A percentile compares a stretch with the other conserved stretches of the same genome.
These are phyloP conservation scores for Dermolepida albohirtum DNA, from an alignment of 2,888 invertebrate genomes.

Conservation along the genomic window DNA sequence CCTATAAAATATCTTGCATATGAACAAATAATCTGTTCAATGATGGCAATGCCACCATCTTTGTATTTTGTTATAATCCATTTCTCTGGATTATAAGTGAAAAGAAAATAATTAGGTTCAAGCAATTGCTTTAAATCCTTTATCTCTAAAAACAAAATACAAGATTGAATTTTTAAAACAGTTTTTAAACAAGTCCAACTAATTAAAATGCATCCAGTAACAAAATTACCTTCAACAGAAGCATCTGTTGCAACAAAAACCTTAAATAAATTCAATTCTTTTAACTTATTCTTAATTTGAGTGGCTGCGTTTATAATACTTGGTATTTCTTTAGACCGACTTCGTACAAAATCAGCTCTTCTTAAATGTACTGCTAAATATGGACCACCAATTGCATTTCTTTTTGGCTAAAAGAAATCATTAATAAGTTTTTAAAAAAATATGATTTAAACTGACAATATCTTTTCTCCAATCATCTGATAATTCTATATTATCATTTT, in stretches of 20 bases:
- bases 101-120: slow-evolving; percentile 52
- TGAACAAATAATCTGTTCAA: slow-evolving; percentile 96
- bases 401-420: slow-evolving; percentile 60
- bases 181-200: too few relatives aligned
- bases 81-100: slow-evolving; percentile 65
- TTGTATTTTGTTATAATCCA: slow-evolving; percentile 69
- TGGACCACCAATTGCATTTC: slow-evolving; percentile 72
- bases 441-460: slow-evolving; percentile 61
- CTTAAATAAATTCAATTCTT: slow-evolving; percentile 69
- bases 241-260: slow-evolving; percentile 92
- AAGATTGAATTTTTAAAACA: background rate
- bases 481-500: slow-evolving; percentile 70
- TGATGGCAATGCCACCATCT: slow-evolving; percentile 91
- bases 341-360: slow-evolving; percentile 86
- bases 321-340: slow-evolving; percentile 81
- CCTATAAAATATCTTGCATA: slow-evolving; percentile 90
- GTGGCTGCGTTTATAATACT: slow-evolving; percentile 79
- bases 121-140: slow-evolving; percentile 66
- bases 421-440: slow-evolving; percentile 4
- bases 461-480: slow-evolving; percentile 74
- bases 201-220: background rate
- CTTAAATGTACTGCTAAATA: slow-evolving; percentile 90
- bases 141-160: slow-evolving; percentile 63
- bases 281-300: slow-evolving; percentile 75
- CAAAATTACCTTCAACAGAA: slow-evolving; percentile 67